Evolutionary conservation across 2,113 vertebrate genomes (phyloP).

Genomic region (Lanius collurio): DNA sequence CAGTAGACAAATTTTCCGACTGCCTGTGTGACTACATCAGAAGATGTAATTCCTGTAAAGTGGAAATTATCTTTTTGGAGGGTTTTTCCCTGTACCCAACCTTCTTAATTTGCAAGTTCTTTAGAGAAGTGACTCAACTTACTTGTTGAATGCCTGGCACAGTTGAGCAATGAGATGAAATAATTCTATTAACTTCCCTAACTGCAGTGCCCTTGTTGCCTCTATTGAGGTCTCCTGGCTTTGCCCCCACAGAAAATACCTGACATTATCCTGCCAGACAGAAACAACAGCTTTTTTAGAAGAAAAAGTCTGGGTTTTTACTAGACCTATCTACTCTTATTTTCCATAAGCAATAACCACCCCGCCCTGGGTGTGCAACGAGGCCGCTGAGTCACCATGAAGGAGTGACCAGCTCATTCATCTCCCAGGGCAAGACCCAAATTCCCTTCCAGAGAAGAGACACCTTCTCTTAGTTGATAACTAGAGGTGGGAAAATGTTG

Average conservation of each 20-base stretch:
- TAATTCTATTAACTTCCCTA: neutral
- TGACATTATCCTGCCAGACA: neutral
- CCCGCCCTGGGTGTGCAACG: neutral
- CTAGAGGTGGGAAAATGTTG: neutral
- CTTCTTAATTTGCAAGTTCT: neutral
- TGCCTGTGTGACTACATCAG: neutral
- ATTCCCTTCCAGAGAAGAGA: neutral
- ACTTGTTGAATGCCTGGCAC: neutral
- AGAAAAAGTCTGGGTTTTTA: neutral
- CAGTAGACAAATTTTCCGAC: fast-evolving
- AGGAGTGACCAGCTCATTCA: neutral
- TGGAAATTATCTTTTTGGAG: neutral
- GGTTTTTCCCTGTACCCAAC: neutral
- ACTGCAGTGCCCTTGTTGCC: neutral
- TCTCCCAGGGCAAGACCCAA: neutral
- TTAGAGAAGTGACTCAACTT: neutral
- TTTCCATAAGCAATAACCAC: neutral
- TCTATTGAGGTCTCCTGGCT: neutral
- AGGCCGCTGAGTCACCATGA: neutral
- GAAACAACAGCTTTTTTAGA: neutral
- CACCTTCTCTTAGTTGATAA: neutral
- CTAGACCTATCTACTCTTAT: neutral
- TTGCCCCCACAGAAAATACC: neutral
- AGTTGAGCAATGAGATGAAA: neutral
- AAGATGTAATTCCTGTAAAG: neutral